Conservation (phyloP, 2,113 vertebrate species). For the Megalops atlanticus region DNA sequence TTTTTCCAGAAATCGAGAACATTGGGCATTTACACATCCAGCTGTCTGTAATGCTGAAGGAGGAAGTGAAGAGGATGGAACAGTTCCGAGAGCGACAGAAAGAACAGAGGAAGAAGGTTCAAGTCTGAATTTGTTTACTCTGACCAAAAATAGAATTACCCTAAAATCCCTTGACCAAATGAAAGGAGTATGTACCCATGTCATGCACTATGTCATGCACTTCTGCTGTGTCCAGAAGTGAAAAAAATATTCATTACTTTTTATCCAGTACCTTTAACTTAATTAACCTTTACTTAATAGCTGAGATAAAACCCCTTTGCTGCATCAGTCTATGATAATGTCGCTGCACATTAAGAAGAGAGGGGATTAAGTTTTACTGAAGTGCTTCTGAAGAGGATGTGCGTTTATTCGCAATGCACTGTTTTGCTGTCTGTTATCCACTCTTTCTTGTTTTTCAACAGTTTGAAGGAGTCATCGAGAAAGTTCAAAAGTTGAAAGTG, state of each 20-base stretch:
- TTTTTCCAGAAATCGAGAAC: slow-evolving; percentile 83
- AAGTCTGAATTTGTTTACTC: slow-evolving; percentile 29
- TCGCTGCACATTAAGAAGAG: no score
- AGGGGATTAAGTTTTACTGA: no score
- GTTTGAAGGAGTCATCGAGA: slow-evolving; percentile 88
- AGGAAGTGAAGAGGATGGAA: slow-evolving; percentile 87
- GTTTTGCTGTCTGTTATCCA: background rate
- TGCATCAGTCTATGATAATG: no score
- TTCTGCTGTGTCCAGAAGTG: no score
- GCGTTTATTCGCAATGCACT: background rate
- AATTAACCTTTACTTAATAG: no score
- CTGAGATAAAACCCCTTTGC: no score
- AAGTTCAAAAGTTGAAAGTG: slow-evolving; percentile 86
- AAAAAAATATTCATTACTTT: no score
- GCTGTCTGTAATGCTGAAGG: slow-evolving; percentile 78
- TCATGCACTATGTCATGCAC: no score
- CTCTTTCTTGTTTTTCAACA: slow-evolving; percentile 51
- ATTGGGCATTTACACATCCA: slow-evolving; percentile 89
- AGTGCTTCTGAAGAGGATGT: no score
- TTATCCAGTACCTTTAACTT: no score
- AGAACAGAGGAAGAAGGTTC: slow-evolving; percentile 92
- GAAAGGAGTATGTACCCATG: no score
- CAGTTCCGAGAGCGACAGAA: slow-evolving; percentile 92
- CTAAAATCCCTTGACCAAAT: background rate
- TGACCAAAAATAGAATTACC: background rate